Percentiles rank a stretch among this genome's conserved stretches.
Evolutionary conservation across 2,888 invertebrate species (phyloP).

Genomic region (Cheilosia variabilis): DNA sequence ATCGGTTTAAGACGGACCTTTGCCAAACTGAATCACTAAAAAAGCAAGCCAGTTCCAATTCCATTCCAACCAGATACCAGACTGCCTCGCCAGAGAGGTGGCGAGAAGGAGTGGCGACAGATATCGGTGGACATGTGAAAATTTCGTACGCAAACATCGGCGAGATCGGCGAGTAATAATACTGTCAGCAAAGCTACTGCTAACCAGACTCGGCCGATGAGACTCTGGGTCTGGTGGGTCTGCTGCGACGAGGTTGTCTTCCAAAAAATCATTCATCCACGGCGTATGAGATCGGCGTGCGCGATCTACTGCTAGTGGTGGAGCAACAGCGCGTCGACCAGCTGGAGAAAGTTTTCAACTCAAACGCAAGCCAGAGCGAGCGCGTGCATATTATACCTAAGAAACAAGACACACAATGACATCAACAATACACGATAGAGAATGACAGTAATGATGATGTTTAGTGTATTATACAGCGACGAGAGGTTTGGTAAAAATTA

Average conservation of each 20-base stretch:
- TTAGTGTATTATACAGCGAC: background rate
- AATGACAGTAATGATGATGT: conserved; percentile 15
- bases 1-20: conserved; percentile 68
- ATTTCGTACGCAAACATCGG: conserved; percentile 56
- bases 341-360: conserved; percentile 70
- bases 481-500: conserved; percentile 2
- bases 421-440: conserved; percentile 1
- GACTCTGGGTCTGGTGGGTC: conserved; percentile 10
- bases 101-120: conserved; percentile 1
- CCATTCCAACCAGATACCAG: conserved; percentile 47
- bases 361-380: conserved; percentile 43
- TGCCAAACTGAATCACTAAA: conserved; percentile 64
- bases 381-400: conserved; percentile 20
- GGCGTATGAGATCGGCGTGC: conserved; percentile 32
- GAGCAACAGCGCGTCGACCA: conserved; percentile 45
- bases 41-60: conserved; percentile 30
- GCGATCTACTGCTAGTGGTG: conserved; percentile 41
- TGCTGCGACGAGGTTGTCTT: conserved; percentile 35
- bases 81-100: conserved; percentile 20
- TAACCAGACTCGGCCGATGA: conserved; percentile 9
- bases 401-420: conserved; percentile 12
- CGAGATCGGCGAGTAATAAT: conserved; percentile 19
- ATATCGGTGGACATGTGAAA: conserved; percentile 47
- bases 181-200: background rate
- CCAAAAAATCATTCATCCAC: conserved; percentile 59